phyloP scores from a whole-genome alignment of 2,113 vertebrate species.

The Poecilia latipinna region DNA sequence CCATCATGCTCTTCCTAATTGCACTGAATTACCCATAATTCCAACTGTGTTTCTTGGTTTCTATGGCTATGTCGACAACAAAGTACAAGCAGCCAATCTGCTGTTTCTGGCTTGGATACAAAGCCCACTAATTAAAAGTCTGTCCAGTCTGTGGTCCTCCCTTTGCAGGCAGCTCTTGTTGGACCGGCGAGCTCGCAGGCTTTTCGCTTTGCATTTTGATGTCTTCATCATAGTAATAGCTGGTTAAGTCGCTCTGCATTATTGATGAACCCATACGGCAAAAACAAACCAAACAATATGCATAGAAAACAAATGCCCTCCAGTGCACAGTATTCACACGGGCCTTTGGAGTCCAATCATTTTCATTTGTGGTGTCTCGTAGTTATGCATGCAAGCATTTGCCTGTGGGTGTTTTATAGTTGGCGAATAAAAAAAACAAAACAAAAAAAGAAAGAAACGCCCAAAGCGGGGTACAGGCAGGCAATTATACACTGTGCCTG shows the following conservation, averaged over 20 bases:
- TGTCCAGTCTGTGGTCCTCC: constrained; percentile 62
- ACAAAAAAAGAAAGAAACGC: constrained; percentile 27
- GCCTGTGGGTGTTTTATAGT: constrained; percentile 61
- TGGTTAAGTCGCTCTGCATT: constrained; percentile 68
- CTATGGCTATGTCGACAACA: constrained; percentile 61
- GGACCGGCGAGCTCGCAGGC: constrained; percentile 52
- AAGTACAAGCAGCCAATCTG: constrained; percentile 71
- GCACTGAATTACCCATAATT: constrained; percentile 50
- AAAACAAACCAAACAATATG: constrained; percentile 69
- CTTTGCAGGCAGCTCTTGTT: constrained; percentile 61
- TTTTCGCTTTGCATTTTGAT: constrained; percentile 72
- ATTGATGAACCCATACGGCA: constrained; percentile 71
- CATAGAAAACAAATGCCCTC: constrained; percentile 71
- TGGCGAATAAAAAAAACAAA: constrained; percentile 10
- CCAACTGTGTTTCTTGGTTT: constrained; percentile 60
- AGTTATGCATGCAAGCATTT: constrained; percentile 57
- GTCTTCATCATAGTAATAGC: constrained; percentile 77
- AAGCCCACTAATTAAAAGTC: constrained; percentile 78
- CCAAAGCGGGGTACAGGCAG: constrained; percentile 49
- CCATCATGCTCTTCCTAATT: constrained; percentile 43
- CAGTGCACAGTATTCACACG: constrained; percentile 42
- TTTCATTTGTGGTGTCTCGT: constrained; percentile 46
- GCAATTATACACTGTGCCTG: constrained; percentile 64
- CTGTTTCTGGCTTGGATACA: constrained; percentile 66
- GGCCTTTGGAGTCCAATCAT: constrained; percentile 47